These are phyloP conservation scores for Rugalucina vietnamica DNA, from an alignment of 2,888 invertebrate species.

Conservation along the genomic window DNA sequence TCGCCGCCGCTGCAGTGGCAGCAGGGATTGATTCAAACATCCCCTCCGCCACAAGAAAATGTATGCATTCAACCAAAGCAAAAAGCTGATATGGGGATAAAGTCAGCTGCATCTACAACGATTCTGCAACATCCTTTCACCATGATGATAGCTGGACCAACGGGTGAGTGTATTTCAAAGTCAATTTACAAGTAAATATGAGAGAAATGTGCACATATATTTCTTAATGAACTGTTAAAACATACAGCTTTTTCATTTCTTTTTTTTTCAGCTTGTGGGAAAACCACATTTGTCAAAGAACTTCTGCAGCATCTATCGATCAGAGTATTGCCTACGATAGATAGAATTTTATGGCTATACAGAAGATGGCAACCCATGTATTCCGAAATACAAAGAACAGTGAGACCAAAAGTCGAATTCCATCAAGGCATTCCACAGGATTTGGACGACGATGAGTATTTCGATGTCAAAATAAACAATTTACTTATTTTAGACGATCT, in stretches of 20 bases:
- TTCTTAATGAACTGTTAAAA: no score
- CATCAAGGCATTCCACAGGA: slow-evolving; percentile 47
- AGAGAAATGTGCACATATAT: no score
- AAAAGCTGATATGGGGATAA: not conserved
- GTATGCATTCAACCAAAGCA: not conserved
- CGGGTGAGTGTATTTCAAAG: not conserved
- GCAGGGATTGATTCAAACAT: not conserved
- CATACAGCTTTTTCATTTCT: no score
- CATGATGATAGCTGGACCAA: not conserved
- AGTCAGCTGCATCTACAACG: not conserved
- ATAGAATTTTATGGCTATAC: not conserved
- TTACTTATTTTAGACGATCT: slow-evolving; percentile 46
- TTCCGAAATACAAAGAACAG: slow-evolving; percentile 17
- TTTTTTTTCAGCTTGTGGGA: not conserved
- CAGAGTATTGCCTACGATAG: not conserved
- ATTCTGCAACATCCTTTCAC: not conserved
- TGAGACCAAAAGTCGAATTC: slow-evolving; percentile 44
- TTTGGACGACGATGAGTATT: slow-evolving; percentile 43
- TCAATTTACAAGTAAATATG: no score
- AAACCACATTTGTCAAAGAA: not conserved
- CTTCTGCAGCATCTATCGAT: not conserved
- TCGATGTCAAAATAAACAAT: slow-evolving; percentile 48
- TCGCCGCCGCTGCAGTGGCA: not conserved
- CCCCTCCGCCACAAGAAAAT: not conserved
- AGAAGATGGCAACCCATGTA: slow-evolving; percentile 41